Evolutionary conservation across 1,140 invertebrate species (phyloP), one percentile per base, ranked within the genome.

Genomic region (Coelopa frigida): DNA sequence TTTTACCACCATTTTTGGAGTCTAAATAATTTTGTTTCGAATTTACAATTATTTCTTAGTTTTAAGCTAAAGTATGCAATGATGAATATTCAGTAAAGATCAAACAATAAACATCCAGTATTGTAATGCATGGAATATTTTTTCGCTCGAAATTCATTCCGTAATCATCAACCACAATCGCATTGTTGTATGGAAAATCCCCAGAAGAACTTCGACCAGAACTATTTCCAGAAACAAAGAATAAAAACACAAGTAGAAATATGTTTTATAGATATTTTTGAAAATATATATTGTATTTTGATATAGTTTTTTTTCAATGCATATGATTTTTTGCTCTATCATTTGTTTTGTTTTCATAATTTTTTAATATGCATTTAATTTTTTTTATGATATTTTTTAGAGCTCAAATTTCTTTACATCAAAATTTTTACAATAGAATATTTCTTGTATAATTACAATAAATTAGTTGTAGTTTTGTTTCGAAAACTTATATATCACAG

Each of bases 1-100:
- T 37, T 43, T 67, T 24, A 58, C 51, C 15, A 38, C 60, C 0
- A 22, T 67, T 5, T 14, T 67, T 40, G 63, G 63, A 2, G 43
- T 63, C 1, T 53, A 48, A 46, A 24, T n/a, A n/a, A n/a, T n/a
- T 11, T n/a, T n/a, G n/a, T n/a, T n/a, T n/a, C n/a, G n/a, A n/a
- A n/a, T n/a, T n/a, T n/a, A n/a, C n/a, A n/a, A n/a, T n/a, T n/a
- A n/a, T n/a, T n/a, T n/a, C n/a, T n/a, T n/a, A n/a, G n/a, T n/a
- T n/a, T n/a, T n/a, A n/a, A n/a, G n/a, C n/a, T n/a, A n/a, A n/a
- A n/a, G n/a, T n/a, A n/a, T n/a, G n/a, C n/a, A n/a, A n/a, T n/a
- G n/a, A n/a, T n/a, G n/a, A n/a, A n/a, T n/a, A n/a, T n/a, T n/a
- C n/a, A n/a, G n/a, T n/a, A n/a, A n/a, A n/a, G n/a, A n/a, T n/a